These are phyloP conservation scores for Eonycteris spelaea DNA, from an alignment of 2,113 vertebrate genomes.

Conservation along the genomic window DNA sequence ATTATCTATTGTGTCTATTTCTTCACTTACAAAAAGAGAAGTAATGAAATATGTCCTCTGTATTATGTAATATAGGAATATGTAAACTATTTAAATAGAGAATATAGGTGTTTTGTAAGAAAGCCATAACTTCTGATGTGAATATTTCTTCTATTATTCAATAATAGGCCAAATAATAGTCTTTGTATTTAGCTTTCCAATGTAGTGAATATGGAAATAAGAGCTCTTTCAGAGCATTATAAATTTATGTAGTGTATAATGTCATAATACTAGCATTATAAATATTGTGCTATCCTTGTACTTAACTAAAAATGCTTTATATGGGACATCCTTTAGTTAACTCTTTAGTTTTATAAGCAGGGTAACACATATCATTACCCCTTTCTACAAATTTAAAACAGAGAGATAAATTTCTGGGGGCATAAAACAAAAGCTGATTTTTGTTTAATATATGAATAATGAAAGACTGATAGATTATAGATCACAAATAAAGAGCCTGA, in stretches of 20 bases:
- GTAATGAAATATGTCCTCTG: neutral
- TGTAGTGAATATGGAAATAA: neutral
- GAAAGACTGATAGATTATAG: neutral
- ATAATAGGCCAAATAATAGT: neutral
- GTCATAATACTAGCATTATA: neutral
- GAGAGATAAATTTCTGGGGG: neutral
- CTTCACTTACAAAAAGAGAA: neutral
- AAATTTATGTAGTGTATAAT: neutral
- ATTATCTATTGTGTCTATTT: neutral
- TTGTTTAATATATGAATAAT: constrained; percentile 1
- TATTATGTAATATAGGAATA: neutral
- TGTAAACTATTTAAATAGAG: constrained; percentile 12
- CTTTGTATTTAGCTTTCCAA: neutral
- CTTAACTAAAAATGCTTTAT: constrained; percentile 12
- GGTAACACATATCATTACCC: neutral
- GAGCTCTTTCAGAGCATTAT: neutral
- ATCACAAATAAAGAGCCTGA: neutral
- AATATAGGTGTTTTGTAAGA: constrained; percentile 8
- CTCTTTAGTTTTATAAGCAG: neutral
- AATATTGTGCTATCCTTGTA: neutral
- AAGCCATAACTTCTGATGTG: neutral
- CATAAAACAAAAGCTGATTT: neutral
- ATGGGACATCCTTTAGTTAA: neutral
- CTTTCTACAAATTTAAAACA: neutral
- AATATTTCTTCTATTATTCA: constrained; percentile 4